Base-by-base conservation (phyloP, 1,140 invertebrate species). In the Mamestra configurata region DNA sequence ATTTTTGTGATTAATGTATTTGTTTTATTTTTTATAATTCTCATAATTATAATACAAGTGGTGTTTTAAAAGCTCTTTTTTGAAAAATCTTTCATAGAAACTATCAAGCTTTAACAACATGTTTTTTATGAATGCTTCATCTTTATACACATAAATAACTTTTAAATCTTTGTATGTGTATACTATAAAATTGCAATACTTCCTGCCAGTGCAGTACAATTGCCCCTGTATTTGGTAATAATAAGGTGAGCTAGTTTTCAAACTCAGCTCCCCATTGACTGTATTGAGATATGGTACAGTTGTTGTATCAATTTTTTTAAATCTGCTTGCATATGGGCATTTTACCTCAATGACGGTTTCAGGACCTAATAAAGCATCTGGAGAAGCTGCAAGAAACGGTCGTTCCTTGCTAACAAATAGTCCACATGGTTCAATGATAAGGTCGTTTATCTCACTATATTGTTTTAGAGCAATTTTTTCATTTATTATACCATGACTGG, bases 151-250 rank as follows among this genome's bases (percentile, higher is more conserved):
- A 51, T n/a, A 51, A 51, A 51, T 18, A 15, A 51, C n/a, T 18
- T 51, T 18, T 18, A 51, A n/a, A 18, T 18, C 18, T 51, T 49
- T 22, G 22, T 11, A 20, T 18, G 20, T 70, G 46, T 46, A 70
- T 20, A 43, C 20, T 22, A 70, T 22, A 46, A 46, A 49, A 40
- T 46, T 75, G 18, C 49, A 51, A 51, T 51, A 18, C n/a, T 51
- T 51, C n/a, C 49, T 51, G n/a, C 18, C 18, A 51, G 15, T 51
- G n/a, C 49, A 51, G 49, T 51, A 51, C 15, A 51, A 15, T 18
- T 51, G 49, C 13, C 49, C 49, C n/a, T 51, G 49, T 6, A 51
- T 15, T 51, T 51, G 49, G 15, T 51, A 51, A 18, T n/a, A 51
- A 51, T 18, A 51, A n/a, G 49, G 49, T n/a, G 49, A 18, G 15